Conservation (phyloP, 2,888 invertebrate species). For the Carpatolechia fugitivella region DNA sequence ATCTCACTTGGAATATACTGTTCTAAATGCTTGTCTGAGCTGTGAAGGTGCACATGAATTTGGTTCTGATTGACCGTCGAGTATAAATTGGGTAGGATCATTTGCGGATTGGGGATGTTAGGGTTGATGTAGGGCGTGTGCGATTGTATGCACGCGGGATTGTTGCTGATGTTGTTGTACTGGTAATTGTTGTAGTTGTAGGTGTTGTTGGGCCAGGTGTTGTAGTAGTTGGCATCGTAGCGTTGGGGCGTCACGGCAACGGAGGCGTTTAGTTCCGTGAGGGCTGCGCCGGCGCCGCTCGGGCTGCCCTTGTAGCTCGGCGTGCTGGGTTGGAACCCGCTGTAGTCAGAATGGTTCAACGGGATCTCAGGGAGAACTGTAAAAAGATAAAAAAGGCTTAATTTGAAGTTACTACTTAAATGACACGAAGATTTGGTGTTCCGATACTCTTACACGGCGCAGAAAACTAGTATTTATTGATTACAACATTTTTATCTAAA, state of each 20-base stretch:
- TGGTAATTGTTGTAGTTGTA: constrained; percentile 85
- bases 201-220: constrained; percentile 81
- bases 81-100: constrained; percentile 89
- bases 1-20: constrained; percentile 81
- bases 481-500: no score
- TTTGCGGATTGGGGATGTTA: constrained; percentile 78
- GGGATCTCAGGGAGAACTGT: constrained; percentile 80
- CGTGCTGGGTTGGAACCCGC: constrained; percentile 57
- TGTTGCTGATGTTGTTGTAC: constrained; percentile 82
- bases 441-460: no score
- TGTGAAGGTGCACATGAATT: constrained; percentile 89
- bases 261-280: constrained; percentile 68
- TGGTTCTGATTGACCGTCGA: constrained; percentile 93
- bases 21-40: constrained; percentile 82
- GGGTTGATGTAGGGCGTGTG: constrained; percentile 82
- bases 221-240: constrained; percentile 79
- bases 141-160: constrained; percentile 69
- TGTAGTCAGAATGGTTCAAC: constrained; percentile 64
- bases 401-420: no score
- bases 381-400: no score
- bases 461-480: no score
- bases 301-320: constrained; percentile 65
- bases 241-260: constrained; percentile 53
- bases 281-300: constrained; percentile 51
- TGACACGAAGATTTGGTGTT: no score